A percentile compares a stretch with the other conserved stretches of the same genome.
phyloP scores from a whole-genome alignment of 30 jellyfish, hydroid and myxozoan genomes.

The Cassiopea andromeda region DNA sequence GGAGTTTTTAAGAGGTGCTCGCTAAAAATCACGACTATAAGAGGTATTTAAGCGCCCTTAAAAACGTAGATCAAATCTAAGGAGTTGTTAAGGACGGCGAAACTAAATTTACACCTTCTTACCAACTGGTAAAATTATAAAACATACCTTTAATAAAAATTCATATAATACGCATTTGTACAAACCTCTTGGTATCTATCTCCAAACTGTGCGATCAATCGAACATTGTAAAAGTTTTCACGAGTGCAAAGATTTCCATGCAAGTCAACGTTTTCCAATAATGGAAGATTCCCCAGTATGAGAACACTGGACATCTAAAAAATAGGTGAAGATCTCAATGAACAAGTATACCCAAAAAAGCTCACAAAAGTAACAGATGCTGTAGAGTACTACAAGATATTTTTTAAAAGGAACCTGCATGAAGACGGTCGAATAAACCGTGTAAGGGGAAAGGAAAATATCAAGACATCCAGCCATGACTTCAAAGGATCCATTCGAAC shows the following conservation, averaged over 20 bases:
- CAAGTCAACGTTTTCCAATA: conserved; percentile 61
- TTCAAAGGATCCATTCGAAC: too few relatives aligned
- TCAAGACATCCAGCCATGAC: too few relatives aligned
- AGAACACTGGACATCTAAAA: conserved; percentile 70
- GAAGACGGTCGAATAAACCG: too few relatives aligned
- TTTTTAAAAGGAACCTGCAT: too few relatives aligned
- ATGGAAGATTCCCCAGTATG: conserved; percentile 79
- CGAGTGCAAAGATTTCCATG: conserved; percentile 78
- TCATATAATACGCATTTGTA: not conserved
- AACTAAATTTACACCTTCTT: too few relatives aligned
- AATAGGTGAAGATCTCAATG: not conserved
- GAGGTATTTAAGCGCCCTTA: too few relatives aligned
- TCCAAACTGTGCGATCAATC: conserved; percentile 85
- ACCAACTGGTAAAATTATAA: not conserved
- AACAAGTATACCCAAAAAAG: not conserved
- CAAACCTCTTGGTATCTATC: conserved; percentile 66
- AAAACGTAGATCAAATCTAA: too few relatives aligned
- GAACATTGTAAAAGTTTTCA: conserved; percentile 62
- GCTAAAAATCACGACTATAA: too few relatives aligned
- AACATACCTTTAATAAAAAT: too few relatives aligned
- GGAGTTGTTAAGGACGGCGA: too few relatives aligned
- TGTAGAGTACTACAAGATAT: not conserved
- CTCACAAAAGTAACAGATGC: not conserved
- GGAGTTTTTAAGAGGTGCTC: too few relatives aligned
- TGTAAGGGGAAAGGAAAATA: too few relatives aligned